A percentile compares a stretch with the other conserved stretches of the same genome.
Evolutionary conservation across 2,888 invertebrate genomes (phyloP).

Genomic region (Mactromeris polynyma): DNA sequence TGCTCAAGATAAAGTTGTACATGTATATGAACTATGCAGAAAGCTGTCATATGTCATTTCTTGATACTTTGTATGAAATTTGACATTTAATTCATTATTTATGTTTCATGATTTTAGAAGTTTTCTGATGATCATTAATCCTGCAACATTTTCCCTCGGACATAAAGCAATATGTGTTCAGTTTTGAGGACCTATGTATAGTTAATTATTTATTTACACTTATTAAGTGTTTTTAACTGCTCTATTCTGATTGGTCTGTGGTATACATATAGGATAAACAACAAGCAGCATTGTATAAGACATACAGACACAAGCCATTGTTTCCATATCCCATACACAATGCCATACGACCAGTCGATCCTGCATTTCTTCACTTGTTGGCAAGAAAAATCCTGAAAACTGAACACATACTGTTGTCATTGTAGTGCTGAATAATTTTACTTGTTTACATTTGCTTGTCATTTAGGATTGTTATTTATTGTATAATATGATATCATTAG

Average conservation of each 20-base stretch:
- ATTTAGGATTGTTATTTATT: constrained; percentile 22
- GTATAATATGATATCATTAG: constrained; percentile 25
- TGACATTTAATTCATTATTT: too few relatives aligned
- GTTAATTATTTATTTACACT: background rate
- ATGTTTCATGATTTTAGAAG: background rate
- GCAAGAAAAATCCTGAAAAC: background rate
- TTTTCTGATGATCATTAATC: constrained; percentile 3
- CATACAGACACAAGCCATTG: too few relatives aligned
- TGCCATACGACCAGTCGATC: too few relatives aligned
- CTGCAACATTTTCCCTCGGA: constrained; percentile 14
- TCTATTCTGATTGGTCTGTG: background rate
- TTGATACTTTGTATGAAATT: too few relatives aligned
- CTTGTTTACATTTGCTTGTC: constrained; percentile 19
- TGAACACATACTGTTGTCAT: constrained; percentile 5
- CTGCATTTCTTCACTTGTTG: background rate
- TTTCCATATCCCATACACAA: too few relatives aligned
- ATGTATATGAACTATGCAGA: background rate
- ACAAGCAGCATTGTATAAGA: too few relatives aligned
- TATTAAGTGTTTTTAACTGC: background rate
- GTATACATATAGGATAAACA: background rate
- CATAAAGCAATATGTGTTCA: background rate
- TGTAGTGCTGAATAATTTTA: constrained; percentile 19
- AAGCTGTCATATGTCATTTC: too few relatives aligned
- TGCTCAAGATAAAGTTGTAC: background rate
- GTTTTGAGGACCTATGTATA: background rate